Evolutionary conservation across 2,888 invertebrate species (phyloP), one percentile per base, ranked within the genome.

Genomic region (Pristionchus mayeri): DNA sequence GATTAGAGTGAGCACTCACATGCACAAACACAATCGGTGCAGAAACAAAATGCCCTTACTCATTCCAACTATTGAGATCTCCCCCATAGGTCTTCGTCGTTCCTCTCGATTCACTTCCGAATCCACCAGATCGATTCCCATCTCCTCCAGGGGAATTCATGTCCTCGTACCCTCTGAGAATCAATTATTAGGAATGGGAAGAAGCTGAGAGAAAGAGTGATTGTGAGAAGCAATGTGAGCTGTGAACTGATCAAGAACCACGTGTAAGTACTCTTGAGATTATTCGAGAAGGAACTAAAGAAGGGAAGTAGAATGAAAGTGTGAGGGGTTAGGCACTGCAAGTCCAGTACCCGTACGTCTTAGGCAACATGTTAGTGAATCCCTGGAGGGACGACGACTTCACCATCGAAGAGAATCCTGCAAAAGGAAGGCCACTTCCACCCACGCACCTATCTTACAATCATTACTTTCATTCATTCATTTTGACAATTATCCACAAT

Each of bases 361-460:
- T 89, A 30, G 81, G 76, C 16, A 87, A 85, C 50, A 86, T 82
- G 44, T 63, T 76, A 13, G 85, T 84, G 60, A 92, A 89, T 11
- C 90, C 91, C 80, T 92, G 91, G 21, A 92, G 86, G 13, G 92
- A 92, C 21, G 92, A 89, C n/a, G 91, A 92, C 80, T 92, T 92
- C 40, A 92, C 92, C 79, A 92, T 91, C n/a, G 84, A 85, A 1
- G 88, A 89, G n/a, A 91, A 34, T 1, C 71, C 71, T 71, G 71
- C 4, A 30, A 34, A n/a, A n/a, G n/a, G n/a, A n/a, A n/a, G n/a
- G n/a, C n/a, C n/a, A n/a, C n/a, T n/a, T n/a, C n/a, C n/a, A n/a
- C n/a, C n/a, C n/a, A n/a, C n/a, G n/a, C n/a, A n/a, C n/a, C n/a
- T n/a, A n/a, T n/a, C n/a, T n/a, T n/a, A n/a, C n/a, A n/a, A n/a